Evolutionary conservation across 2,797 vertebrate genomes (phyloP).

Genomic region (Pachyuromys duprasi): DNA sequence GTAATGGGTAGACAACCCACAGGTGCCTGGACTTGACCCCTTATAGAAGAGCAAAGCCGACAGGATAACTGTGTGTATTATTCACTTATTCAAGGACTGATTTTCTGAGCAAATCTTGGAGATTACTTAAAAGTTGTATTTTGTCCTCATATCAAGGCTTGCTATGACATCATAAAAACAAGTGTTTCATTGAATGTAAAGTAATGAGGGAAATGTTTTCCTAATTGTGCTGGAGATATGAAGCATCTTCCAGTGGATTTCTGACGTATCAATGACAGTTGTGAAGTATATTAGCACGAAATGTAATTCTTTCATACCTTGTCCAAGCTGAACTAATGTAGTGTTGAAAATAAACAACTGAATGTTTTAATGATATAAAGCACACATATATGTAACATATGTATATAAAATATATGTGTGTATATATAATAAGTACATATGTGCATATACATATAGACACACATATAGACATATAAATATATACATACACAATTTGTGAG

Average conservation of each 20-base stretch:
- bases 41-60: constrained; percentile 37
- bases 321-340: not conserved
- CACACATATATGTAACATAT: too few species aligned
- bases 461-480: not conserved
- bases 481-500: not conserved
- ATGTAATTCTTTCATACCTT: not conserved
- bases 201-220: not conserved
- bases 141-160: constrained; percentile 7
- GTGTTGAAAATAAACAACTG: not conserved
- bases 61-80: constrained; percentile 8
- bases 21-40: not conserved
- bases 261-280: not conserved
- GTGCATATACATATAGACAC: not conserved
- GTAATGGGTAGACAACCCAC: not conserved
- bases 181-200: constrained; percentile 13
- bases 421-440: not conserved
- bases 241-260: not conserved
- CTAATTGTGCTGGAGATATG: not conserved
- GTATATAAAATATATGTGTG: not conserved
- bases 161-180: constrained; percentile 33
- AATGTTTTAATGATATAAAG: not conserved
- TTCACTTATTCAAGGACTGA: constrained; percentile 39
- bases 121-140: constrained; percentile 19
- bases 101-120: not conserved
- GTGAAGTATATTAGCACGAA: not conserved